Base-by-base conservation (phyloP, 2,113 vertebrate genomes). In the Tragelaphus strepsiceros region DNA sequence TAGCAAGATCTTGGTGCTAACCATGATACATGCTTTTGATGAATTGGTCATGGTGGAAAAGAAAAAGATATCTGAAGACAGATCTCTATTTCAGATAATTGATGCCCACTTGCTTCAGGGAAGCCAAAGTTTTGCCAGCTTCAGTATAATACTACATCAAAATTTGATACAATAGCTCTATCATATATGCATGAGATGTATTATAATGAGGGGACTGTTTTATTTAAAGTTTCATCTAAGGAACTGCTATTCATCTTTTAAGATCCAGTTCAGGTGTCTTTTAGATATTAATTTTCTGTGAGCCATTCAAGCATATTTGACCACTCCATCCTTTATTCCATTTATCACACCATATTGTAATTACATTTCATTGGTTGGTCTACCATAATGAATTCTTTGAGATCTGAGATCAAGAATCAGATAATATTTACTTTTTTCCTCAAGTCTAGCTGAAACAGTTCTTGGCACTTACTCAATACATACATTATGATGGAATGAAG, bases 281-380 rank as follows among this genome's bases (percentile, higher is more conserved):
- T 67, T 85, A 78, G 58, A 97, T 95, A 83, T 15, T 61, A 53
- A 61, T 88, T 94, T 94, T 92, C 51, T 96, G 43, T 80, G 58
- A 80, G 59, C 85, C 67, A 77, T 71, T 43, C 35, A 84, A 95
- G 19, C 53, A 80, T 87, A 53, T 81, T 85, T 96, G 46, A 92
- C n/a, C 5, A 71, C 15, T 81, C 28, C 13, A 46, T 71, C 28
- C 84, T 87, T 88, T 87, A 58, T 84, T 90, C 28, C 32, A 84
- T 71, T 74, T 92, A 71, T 87, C 58, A 94, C 1, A 88, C 5
- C 14, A 84, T 94, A 87, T 90, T 90, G 4, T 46, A 95, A 90
- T 96, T 88, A 53, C 1, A 35, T 95, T 92, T 97, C 35, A 61
- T 82, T 93, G 64, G 14, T 77, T 71, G 32, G 19, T 71, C 61